phyloP scores from a whole-genome alignment of 2,888 invertebrate species.

The Lasioglossum marginatum region DNA sequence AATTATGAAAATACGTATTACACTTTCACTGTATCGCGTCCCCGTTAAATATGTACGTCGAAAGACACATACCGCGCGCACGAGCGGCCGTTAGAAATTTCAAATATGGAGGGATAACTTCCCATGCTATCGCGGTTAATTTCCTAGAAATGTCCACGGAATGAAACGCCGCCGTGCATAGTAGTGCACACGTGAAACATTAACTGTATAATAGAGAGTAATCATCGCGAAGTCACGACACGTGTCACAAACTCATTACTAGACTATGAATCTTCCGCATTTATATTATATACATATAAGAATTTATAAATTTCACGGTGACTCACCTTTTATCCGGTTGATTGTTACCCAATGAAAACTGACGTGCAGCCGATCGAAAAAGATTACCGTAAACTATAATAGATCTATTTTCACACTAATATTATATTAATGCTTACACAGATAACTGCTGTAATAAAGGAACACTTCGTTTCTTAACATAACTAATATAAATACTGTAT shows the following conservation, averaged over 20 bases:
- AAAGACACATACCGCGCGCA: not conserved
- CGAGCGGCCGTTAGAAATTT: not conserved
- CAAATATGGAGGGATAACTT: slow-evolving; percentile 6
- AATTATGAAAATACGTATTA: slow-evolving; percentile 8
- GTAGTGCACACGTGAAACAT: not conserved
- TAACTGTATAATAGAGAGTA: not conserved
- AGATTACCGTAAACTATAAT: not conserved
- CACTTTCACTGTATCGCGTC: not conserved
- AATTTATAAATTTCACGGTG: not conserved
- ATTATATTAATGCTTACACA: not conserved
- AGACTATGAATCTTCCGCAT: not conserved
- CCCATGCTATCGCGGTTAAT: not conserved
- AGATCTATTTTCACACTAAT: not conserved
- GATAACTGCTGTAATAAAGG: not conserved
- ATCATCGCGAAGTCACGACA: not conserved
- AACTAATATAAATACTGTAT: no score
- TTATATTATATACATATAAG: not conserved
- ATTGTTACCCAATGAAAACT: not conserved
- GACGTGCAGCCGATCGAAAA: not conserved
- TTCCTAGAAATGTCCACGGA: not conserved
- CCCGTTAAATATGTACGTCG: slow-evolving; percentile 3
- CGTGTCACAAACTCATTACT: not conserved
- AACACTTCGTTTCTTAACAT: not conserved
- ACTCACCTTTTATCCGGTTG: not conserved
- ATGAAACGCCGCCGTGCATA: not conserved